Base-by-base conservation (phyloP, 2,888 invertebrate genomes). In the Ethmia dodecea region DNA sequence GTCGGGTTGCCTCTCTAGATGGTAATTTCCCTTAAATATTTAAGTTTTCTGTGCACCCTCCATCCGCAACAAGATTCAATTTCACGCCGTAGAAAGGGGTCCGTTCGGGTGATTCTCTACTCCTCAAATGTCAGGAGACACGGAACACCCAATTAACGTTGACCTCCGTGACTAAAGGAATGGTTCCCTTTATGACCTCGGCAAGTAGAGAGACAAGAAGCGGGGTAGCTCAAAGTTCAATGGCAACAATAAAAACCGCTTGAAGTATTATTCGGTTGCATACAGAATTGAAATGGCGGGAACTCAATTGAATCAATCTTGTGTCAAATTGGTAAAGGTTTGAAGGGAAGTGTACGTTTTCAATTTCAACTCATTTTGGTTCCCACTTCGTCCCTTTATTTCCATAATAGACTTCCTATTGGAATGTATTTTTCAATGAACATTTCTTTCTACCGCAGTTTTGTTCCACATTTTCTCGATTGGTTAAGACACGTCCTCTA, bases 41-140 rank as follows among this genome's bases (percentile, higher is more conserved):
- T 84, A 80, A 86, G 81, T 81, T 81, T 78, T 69, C 75, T 56
- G 58, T 64, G 57, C 73, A 67, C 80, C 83, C 81, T 76, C 64
- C 67, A 56, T 60, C 79, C 78, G 72, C 77, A 83, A 83, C 84
- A 84, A 77, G 83, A 86, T 86, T 86, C 84, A 86, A 86, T 86
- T 84, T 84, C 77, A 83, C 83, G 79, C 80, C 79, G 71, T 63
- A 65, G 71, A 80, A 81, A 79, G 76, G 80, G 81, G 73, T 74
- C 68, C 64, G 60, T 54, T 66, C 66, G 63, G 76, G 54, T 70
- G 72, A 71, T 76, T 71, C 64, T 63, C 70, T 64, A 62, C 69
- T 71, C 61, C 72, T 79, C 74, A 74, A 78, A 80, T 64, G 76
- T 78, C 80, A 79, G 59, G 69, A 80, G 77, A 79, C 71, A 75